phyloP scores from a whole-genome alignment of 2,797 vertebrate species.

The Peromyscus nudipes region DNA sequence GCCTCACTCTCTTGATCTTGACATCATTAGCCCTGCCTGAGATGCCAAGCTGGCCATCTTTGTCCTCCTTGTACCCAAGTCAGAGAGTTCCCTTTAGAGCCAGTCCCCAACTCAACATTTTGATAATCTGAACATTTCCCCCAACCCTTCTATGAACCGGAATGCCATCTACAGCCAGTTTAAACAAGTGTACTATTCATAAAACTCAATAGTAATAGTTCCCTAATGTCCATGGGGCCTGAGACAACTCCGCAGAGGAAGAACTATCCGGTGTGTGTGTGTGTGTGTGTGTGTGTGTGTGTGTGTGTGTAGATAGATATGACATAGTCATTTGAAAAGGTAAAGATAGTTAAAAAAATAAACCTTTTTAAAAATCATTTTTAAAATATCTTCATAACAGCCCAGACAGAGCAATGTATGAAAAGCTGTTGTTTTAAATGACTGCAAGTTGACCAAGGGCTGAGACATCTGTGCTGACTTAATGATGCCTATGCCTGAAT shows the following conservation, averaged over 20 bases:
- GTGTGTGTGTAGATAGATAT: rapidly evolving
- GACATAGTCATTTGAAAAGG: neutral
- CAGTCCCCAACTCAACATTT: neutral
- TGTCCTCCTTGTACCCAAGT: neutral
- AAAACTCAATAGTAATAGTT: neutral
- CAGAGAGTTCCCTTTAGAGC: neutral
- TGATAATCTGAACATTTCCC: neutral
- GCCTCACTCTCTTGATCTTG: neutral
- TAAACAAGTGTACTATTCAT: neutral
- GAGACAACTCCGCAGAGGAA: neutral
- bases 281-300: rapidly evolving
- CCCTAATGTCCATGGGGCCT: too few relatives aligned
- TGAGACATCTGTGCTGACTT: neutral
- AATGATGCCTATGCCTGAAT: rapidly evolving
- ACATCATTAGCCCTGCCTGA: rapidly evolving
- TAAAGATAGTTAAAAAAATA: neutral
- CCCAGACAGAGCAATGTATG: neutral
- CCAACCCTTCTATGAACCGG: neutral
- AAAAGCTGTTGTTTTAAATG: neutral
- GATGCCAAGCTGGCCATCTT: neutral
- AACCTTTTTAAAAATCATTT: neutral
- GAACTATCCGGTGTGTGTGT: rapidly evolving
- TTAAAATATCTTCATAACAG: neutral
- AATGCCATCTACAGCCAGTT: neutral
- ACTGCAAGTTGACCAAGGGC: neutral